These are phyloP conservation scores for Prietella phreatophila DNA, from an alignment of 2,113 vertebrate genomes.

Conservation along the genomic window DNA sequence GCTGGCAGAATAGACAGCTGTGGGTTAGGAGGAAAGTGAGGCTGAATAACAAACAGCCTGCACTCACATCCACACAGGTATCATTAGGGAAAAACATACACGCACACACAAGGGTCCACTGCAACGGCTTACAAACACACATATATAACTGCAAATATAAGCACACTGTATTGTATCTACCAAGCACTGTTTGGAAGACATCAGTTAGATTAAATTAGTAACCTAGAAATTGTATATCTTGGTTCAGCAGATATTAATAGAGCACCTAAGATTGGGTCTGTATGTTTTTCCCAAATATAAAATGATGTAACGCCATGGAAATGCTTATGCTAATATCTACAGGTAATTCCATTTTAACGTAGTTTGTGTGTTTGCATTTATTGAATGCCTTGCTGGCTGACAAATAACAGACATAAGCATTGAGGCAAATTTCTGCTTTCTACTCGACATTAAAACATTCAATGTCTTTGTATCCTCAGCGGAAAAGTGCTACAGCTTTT, in stretches of 20 bases:
- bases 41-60: conserved; percentile 48
- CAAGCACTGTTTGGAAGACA: not conserved
- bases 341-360: not conserved
- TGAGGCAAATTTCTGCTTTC: not conserved
- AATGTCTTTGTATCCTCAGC: not conserved
- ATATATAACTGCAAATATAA: not conserved
- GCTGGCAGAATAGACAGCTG: conserved; percentile 39
- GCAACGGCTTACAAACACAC: not conserved
- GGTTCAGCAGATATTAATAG: not conserved
- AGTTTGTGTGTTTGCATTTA: not conserved
- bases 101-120: not conserved
- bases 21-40: conserved; percentile 45
- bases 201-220: not conserved
- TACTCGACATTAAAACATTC: not conserved
- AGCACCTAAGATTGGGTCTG: not conserved
- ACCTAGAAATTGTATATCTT: not conserved
- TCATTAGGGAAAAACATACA: conserved; percentile 12
- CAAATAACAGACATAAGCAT: not conserved
- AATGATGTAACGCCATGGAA: not conserved
- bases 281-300: not conserved
- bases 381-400: not conserved
- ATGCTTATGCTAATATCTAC: not conserved
- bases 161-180: not conserved
- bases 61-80: conserved; percentile 22
- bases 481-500: not conserved